A percentile compares a stretch with the other conserved stretches of the same genome.
These are phyloP conservation scores for pig (Sus scrofa) DNA, from an alignment of 2,113 vertebrate species.

Conservation along the genomic window DNA sequence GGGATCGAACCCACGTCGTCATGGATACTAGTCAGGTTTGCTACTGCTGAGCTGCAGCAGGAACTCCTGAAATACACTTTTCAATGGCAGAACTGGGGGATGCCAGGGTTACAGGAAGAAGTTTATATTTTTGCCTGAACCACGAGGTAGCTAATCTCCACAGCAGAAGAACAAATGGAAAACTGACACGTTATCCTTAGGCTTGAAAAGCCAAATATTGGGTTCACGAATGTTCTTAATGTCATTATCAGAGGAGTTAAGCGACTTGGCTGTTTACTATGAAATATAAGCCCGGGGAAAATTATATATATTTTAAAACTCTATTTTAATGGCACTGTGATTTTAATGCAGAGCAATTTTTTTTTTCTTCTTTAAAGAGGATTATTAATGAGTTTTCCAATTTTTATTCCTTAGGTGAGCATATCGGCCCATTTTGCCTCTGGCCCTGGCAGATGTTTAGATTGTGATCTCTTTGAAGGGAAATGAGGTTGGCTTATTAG, in stretches of 20 bases:
- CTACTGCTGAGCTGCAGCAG: too few species aligned
- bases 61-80: neutral
- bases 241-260: neutral
- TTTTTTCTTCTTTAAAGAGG: neutral
- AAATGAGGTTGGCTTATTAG: neutral
- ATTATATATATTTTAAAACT: neutral
- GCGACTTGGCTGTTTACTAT: neutral
- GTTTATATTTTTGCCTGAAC: neutral
- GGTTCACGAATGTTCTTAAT: neutral
- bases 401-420: neutral
- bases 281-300: neutral
- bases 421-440: neutral
- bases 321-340: neutral
- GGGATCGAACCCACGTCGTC: too few species aligned
- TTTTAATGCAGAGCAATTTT: neutral
- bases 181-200: neutral
- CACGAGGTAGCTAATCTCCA: neutral
- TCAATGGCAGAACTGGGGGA: neutral
- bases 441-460: neutral
- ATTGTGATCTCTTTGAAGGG: neutral
- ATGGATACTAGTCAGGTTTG: too few species aligned
- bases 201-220: neutral
- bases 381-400: neutral
- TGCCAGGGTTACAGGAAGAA: neutral
- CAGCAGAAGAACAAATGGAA: neutral